Evolutionary conservation across 2,113 vertebrate species (phyloP).

Genomic region (Romanogobio albipinnatus): DNA sequence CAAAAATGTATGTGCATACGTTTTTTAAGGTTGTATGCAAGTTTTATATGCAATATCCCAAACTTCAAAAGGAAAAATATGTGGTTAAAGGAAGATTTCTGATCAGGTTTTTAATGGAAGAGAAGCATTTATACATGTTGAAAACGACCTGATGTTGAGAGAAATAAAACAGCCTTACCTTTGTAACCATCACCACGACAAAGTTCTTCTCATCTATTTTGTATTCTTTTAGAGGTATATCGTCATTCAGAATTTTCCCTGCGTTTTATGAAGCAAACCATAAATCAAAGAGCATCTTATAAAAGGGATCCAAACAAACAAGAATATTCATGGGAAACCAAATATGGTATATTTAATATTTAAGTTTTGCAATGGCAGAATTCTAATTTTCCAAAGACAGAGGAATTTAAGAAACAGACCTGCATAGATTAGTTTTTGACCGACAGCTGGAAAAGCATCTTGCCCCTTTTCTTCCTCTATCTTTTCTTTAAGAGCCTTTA

Average conservation of each 20-base stretch:
- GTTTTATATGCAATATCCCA: background rate
- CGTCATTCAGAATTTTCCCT: conserved; percentile 81
- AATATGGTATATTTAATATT: background rate
- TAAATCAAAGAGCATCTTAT: background rate
- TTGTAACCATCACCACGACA: conserved; percentile 80
- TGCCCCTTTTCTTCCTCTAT: conserved; percentile 75
- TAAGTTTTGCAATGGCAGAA: background rate
- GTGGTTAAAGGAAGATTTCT: too few relatives aligned
- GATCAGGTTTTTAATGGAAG: background rate
- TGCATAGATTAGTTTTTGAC: conserved; percentile 81
- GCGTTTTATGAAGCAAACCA: conserved; percentile 16
- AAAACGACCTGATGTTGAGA: background rate
- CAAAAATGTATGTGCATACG: too few relatives aligned
- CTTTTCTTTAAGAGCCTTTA: conserved; percentile 75
- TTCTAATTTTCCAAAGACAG: background rate
- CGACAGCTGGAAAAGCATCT: conserved; percentile 73
- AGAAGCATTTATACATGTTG: background rate
- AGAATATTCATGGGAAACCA: background rate
- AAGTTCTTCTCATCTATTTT: conserved; percentile 81
- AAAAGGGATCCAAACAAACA: background rate
- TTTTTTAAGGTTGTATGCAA: too few relatives aligned
- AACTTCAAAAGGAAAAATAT: background rate
- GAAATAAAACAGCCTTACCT: conserved; percentile 66
- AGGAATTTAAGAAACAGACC: conserved; percentile 59
- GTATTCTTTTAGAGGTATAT: conserved; percentile 75